A percentile compares a stretch with the other conserved stretches of the same genome.
Conservation (phyloP, 1,140 invertebrate genomes). For the Musca domestica region DNA sequence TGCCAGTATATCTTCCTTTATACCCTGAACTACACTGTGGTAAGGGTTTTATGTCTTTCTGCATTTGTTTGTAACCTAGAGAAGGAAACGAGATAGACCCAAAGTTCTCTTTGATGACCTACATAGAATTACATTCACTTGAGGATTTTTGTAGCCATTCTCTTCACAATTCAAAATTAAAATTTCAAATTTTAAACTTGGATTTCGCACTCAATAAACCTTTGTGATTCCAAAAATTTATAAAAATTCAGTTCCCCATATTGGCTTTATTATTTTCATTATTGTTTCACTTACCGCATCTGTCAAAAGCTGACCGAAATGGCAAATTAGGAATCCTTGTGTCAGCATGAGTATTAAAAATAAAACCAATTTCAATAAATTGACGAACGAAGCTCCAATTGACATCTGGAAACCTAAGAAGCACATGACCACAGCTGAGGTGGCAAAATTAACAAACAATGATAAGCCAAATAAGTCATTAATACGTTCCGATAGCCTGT, state of each 20-base stretch:
- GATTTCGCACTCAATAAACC: no score
- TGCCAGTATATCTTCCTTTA: no score
- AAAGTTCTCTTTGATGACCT: no score
- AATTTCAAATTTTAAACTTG: no score
- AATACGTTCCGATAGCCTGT: constrained; percentile 35
- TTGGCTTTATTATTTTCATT: no score
- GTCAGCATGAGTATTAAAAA: constrained; percentile 28
- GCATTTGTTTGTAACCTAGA: no score
- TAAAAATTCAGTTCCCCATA: neutral
- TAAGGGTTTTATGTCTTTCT: no score
- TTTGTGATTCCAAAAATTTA: neutral
- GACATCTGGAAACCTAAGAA: constrained; percentile 44
- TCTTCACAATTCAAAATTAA: no score
- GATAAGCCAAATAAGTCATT: constrained; percentile 42
- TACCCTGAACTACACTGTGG: no score
- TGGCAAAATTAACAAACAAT: constrained; percentile 35
- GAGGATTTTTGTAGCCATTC: no score
- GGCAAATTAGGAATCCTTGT: constrained; percentile 36
- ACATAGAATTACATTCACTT: no score
- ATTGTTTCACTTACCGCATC: constrained; percentile 30
- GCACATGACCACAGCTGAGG: constrained; percentile 39
- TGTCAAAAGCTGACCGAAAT: constrained; percentile 37
- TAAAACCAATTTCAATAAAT: constrained; percentile 29
- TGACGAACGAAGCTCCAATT: constrained; percentile 29
- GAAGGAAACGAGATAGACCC: no score